Base-by-base conservation (phyloP, 2,888 invertebrate genomes). In the Aelia acuminata region DNA sequence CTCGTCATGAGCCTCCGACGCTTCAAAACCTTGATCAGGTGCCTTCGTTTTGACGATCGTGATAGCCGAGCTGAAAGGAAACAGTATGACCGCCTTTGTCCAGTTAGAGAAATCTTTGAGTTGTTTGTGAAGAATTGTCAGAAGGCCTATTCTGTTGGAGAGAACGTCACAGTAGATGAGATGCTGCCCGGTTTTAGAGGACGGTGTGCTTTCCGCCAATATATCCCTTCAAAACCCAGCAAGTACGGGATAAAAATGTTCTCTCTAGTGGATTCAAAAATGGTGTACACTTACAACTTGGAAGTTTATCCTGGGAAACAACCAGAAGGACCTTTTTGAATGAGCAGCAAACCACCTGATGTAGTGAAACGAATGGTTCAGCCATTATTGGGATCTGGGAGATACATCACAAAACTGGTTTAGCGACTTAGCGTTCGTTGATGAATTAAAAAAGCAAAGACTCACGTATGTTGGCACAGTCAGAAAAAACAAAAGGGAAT, bases 361-460 rank as follows among this genome's bases (percentile, higher is more conserved):
- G n/a, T n/a, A n/a, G n/a, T n/a, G n/a, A n/a, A n/a, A n/a, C n/a
- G n/a, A n/a, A n/a, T n/a, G n/a, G n/a, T n/a, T n/a, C n/a, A n/a
- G 47, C 89, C 89, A 20, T 31, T 90, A 0, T 87, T 90, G 84
- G 88, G 89, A 49, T 89, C 90, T 50, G 91, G 91, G 13, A 85
- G 91, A n/a, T 91, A 91, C 88, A 89, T 91, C 20, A 91, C 91
- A 13, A 90, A 91, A 91, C 87, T 91, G 91, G 90, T 91, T 90
- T 87, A 91, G 90, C 5, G 90, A 89, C 85, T 63, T 88, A n/a
- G 89, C 89, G 31, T 89, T 91, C 20, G 48, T 88, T 2, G 35
- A 88, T 18, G 43, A 80, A 18, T 84, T 89, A 20, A 84, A 84
- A 47, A 31, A 85, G 18, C 87, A 89, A 13, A 89, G 88, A 39